These are phyloP conservation scores for Scaptodrosophila latifasciaeformis DNA, from an alignment of 2,888 invertebrate genomes.

Conservation along the genomic window DNA sequence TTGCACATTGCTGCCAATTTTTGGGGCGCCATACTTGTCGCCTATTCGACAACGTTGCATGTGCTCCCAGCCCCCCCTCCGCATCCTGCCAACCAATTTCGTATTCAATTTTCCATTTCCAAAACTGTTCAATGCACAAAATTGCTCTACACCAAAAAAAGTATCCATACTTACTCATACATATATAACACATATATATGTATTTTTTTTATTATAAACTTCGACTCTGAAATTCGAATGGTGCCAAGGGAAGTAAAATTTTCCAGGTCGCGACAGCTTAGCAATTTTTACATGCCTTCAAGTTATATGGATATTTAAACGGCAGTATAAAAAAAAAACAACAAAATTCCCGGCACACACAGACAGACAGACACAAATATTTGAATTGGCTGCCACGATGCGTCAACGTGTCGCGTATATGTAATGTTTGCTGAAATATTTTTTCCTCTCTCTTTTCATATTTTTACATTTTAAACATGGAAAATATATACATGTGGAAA, in stretches of 20 bases:
- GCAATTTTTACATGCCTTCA: too few relatives aligned
- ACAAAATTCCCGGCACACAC: too few relatives aligned
- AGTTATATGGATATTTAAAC: too few relatives aligned
- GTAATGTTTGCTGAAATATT: too few relatives aligned
- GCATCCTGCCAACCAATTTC: conserved; percentile 52
- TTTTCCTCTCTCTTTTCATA: too few relatives aligned
- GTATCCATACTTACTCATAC: conserved; percentile 9
- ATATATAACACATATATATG: conserved; percentile 12
- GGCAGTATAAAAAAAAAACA: too few relatives aligned
- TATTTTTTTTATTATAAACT: conserved; percentile 1
- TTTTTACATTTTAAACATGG: conserved; percentile 35
- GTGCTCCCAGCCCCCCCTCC: neutral
- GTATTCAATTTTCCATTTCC: conserved; percentile 63
- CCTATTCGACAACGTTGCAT: neutral
- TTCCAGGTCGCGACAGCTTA: too few relatives aligned
- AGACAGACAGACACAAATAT: too few relatives aligned
- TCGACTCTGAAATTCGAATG: too few relatives aligned
- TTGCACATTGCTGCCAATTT: conserved; percentile 34
- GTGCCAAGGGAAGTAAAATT: too few relatives aligned
- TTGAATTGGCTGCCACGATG: neutral
- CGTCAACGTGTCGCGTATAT: conserved; percentile 56
- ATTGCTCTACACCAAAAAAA: conserved; percentile 8
- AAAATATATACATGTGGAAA: conserved; percentile 39
- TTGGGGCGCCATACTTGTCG: conserved; percentile 6
- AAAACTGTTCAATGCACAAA: conserved; percentile 38